Percentiles rank a stretch among this genome's conserved stretches.
Conservation (phyloP, 2,113 vertebrate genomes). For the Pterocles orientalis region DNA sequence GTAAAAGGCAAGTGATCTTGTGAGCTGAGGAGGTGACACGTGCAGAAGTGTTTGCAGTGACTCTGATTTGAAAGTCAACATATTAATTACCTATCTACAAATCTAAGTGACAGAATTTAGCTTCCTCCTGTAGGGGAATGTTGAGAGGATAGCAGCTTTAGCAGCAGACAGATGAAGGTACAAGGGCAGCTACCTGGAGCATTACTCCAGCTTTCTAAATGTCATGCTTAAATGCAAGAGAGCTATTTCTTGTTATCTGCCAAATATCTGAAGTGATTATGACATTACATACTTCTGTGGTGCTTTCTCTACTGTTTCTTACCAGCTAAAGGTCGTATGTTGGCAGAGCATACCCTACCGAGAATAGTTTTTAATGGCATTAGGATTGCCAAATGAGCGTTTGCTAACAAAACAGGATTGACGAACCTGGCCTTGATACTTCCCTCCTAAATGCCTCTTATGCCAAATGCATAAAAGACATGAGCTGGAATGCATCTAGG, state of each 20-base stretch:
- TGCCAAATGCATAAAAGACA: background rate
- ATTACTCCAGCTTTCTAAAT: slow-evolving; percentile 6
- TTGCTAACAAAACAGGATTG: background rate
- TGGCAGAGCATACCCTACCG: background rate
- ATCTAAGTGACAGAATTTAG: background rate
- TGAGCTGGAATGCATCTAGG: background rate
- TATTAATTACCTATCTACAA: background rate
- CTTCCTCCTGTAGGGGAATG: background rate
- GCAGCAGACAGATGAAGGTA: background rate
- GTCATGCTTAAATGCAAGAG: background rate
- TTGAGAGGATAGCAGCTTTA: background rate
- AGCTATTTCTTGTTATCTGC: background rate
- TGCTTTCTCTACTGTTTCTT: background rate
- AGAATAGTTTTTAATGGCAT: background rate
- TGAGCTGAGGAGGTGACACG: background rate
- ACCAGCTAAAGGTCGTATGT: background rate
- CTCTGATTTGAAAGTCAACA: background rate
- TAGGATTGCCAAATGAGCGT: background rate
- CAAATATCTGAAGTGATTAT: background rate
- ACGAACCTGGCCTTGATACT: background rate
- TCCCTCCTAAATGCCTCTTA: background rate
- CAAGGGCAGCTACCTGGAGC: background rate
- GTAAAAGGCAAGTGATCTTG: background rate
- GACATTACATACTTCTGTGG: background rate
- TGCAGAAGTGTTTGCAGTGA: background rate